Conservation (phyloP, 2,888 invertebrate genomes). For the Troilus luridus region DNA sequence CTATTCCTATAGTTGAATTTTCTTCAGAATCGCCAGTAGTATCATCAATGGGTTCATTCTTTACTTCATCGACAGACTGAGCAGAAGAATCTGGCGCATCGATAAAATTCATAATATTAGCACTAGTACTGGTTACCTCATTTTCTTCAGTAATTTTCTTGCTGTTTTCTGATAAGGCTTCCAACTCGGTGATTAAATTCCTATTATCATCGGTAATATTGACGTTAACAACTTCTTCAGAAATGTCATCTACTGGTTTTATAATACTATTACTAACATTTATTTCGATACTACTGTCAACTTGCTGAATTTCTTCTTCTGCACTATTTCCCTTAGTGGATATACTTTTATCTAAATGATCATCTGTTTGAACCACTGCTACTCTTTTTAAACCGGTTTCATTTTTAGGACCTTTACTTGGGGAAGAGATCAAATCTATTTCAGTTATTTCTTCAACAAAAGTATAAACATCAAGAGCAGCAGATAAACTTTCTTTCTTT, state of each 20-base stretch:
- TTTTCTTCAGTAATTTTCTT: conserved; percentile 26
- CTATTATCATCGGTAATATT: conserved; percentile 15
- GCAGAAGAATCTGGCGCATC: background rate
- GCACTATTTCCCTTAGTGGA: background rate
- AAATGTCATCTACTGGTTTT: background rate
- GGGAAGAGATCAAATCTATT: conserved; percentile 37
- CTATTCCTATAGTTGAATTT: conserved; percentile 1
- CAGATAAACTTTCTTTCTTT: background rate
- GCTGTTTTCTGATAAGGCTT: background rate
- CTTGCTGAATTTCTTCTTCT: conserved; percentile 4
- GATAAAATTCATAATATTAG: background rate
- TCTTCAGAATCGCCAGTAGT: background rate
- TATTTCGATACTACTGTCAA: background rate
- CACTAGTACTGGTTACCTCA: conserved; percentile 13
- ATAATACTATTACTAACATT: background rate
- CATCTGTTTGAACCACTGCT: background rate
- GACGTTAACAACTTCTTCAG: background rate
- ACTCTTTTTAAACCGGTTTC: background rate
- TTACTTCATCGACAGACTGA: conserved; percentile 7
- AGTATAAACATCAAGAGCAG: conserved; percentile 17
- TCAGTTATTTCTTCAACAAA: conserved; percentile 24
- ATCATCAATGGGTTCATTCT: background rate
- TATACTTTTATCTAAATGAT: background rate
- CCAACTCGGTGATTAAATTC: background rate
- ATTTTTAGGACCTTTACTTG: background rate